Evolutionary conservation across 2,888 invertebrate species (phyloP), one percentile per base, ranked within the genome.

Genomic region (Boloria euphrosyne): DNA sequence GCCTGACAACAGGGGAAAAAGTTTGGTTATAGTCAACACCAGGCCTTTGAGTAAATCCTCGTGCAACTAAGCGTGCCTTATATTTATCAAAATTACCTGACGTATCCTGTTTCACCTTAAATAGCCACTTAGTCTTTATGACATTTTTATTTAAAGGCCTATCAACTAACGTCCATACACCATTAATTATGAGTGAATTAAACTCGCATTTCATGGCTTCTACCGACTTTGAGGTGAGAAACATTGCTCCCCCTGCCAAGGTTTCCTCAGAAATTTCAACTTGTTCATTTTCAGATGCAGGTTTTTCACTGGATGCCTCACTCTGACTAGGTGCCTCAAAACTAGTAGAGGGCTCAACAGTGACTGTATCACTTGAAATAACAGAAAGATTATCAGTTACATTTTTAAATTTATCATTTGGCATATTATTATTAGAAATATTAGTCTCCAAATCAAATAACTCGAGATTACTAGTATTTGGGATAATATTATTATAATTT

Each of bases 1-100:
- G 66, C 13, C 68, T 52, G 3, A 71, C 71, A 13, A 71, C 70
- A 18, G 74, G 72, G 2, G 72, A 61, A 62, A 71, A 73, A 1
- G 71, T 69, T 61, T 67, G 68, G 0, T 58, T 22, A 17, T 71
- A 73, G 47, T 73, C 71, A 3, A 67, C 53, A 3, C 68, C 66
- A 47, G 64, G 53, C 46, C 59, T 59, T 44, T 72, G 68, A 14
- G 63, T 59, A 49, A 58, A 68, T 1, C 68, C 72, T 38, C 66
- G 64, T 46, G 72, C 71, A 13, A 71, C 71, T 16, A 71, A 49
- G 1, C 71, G 44, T 0, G 70, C 72, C 55, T 69, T 70, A 18
- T 69, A 70, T 47, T 58, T 62, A 27, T 53, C 7, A 50, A 65
- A 27, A 53, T 68, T 52, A 5, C 63, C 54, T n/a, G 27, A 5